These are phyloP conservation scores for Crotalus tigris DNA, from an alignment of 2,113 vertebrate species.

Conservation along the genomic window DNA sequence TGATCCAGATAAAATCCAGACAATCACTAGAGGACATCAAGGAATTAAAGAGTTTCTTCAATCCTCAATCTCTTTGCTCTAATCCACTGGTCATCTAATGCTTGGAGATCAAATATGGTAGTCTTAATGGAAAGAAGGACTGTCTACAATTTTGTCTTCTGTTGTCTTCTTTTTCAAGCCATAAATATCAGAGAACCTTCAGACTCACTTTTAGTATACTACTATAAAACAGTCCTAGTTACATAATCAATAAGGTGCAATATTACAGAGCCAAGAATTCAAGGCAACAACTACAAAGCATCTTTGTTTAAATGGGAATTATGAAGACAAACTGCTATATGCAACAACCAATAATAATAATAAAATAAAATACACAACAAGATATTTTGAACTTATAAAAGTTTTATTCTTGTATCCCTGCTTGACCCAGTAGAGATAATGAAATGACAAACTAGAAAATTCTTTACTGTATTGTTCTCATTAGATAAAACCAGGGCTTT, in stretches of 20 bases:
- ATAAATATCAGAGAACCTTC: background rate
- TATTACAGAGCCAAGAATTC: slow-evolving; percentile 13
- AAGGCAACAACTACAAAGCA: background rate
- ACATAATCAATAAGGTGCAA: background rate
- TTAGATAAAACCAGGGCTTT: background rate
- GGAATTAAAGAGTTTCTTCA: background rate
- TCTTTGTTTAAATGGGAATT: background rate
- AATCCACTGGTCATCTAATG: background rate
- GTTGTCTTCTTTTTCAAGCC: background rate
- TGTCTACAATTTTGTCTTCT: background rate
- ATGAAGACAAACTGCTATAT: background rate
- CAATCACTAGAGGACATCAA: background rate
- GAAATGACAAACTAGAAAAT: background rate
- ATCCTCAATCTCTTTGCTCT: background rate
- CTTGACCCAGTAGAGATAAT: background rate
- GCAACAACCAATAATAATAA: background rate
- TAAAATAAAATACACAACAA: slow-evolving; percentile 9
- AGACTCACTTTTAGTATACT: background rate
- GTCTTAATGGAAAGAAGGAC: background rate
- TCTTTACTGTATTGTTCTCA: background rate
- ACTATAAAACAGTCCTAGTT: background rate
- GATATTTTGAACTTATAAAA: background rate
- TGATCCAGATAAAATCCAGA: background rate
- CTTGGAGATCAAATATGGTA: background rate
- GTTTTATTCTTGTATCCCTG: background rate